Conservation (phyloP, 2,113 vertebrate species). For the Paramormyrops kingsleyae region DNA sequence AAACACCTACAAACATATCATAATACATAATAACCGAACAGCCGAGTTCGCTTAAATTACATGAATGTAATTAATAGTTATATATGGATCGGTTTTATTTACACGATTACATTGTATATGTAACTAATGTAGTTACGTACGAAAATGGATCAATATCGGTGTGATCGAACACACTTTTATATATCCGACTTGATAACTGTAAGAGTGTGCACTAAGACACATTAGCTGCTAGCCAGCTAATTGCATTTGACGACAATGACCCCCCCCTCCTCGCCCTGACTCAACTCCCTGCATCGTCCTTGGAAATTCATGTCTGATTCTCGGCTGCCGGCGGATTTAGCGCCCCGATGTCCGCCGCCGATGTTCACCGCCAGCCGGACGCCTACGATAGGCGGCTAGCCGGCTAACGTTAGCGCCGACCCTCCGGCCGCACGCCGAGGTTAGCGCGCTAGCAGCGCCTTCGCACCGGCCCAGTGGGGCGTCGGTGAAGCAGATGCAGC, state of each 20-base stretch:
- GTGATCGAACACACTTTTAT: not conserved
- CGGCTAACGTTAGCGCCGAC: not conserved
- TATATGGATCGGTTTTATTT: not conserved
- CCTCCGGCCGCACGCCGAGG: not conserved
- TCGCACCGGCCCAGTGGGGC: not conserved
- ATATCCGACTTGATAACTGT: not conserved
- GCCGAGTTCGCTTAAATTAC: not conserved
- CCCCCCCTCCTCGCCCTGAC: not conserved
- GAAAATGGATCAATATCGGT: not conserved
- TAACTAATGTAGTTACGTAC: not conserved
- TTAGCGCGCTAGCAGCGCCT: not conserved
- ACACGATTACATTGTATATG: not conserved
- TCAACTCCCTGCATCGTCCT: not conserved
- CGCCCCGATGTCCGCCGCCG: not conserved
- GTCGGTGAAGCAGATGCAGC: not conserved
- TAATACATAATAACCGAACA: not conserved
- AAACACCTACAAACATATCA: not conserved
- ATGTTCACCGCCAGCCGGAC: not conserved
- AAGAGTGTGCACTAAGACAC: not conserved
- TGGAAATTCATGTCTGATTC: not conserved
- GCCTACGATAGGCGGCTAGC: not conserved
- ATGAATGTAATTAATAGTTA: not conserved
- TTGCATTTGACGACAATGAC: not conserved
- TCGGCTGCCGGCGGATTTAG: not conserved
- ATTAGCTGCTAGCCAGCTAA: not conserved